Base-by-base conservation (phyloP, 2,797 vertebrate genomes). In the Diplodus sargus region DNA sequence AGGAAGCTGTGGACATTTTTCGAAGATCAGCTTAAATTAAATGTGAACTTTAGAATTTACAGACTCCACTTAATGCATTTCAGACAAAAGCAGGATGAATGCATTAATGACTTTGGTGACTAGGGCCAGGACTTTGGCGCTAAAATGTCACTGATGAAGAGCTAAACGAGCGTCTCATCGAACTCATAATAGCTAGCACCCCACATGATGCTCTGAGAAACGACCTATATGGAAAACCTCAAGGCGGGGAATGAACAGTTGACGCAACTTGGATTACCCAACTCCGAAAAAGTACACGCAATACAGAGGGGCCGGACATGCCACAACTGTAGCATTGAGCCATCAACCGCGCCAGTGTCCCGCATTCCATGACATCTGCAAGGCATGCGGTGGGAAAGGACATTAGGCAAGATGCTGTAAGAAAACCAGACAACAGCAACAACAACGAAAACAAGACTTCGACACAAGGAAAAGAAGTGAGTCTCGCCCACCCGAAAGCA, bases 21-120 rank as follows among this genome's bases (percentile, higher is more conserved):
- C 8, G 14, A 57, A 57, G 54, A 20, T 52, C 51, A 52, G n/a
- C 22, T 57, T 16, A 57, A 28, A 6, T 8, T 57, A 20, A 57
- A 57, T 17, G 54, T 28, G 14, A 30, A 57, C 15, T 57, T 57
- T 16, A 57, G 54, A 17, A 57, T 57, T 3, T 25, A 57, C 15
- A 57, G 54, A 7, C 54, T 57, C 13, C 54, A 28, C 23, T 20
- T 57, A 17, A 28, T 57, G 23, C 54, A 57, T 18, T 57, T 30
- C 14, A 28, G 13, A 28, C 54, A 57, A 30, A 57, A 57, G 16
- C 13, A 15, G 1, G 25, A 57, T 57, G 23, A 57, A 16, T 30
- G 22, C 54, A 57, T 28, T 57, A 14, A 57, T 28, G 54, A 57
- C 28, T 57, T 28, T 57, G 54, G 54, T 57, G 54, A 57, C 54